Evolutionary conservation across 2,113 vertebrate genomes (phyloP).

Genomic region (Myotis yumanensis): DNA sequence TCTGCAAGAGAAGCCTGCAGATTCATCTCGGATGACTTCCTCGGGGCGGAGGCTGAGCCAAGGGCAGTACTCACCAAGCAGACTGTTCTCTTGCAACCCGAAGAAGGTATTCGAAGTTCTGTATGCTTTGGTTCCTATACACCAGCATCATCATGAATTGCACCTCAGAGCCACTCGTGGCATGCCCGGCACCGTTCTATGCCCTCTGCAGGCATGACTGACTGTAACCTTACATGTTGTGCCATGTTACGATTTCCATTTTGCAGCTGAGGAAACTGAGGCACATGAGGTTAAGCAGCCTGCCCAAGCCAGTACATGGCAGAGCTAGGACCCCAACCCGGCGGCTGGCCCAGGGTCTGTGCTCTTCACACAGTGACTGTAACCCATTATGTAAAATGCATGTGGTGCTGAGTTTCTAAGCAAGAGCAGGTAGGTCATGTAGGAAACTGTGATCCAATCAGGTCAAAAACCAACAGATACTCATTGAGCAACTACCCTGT

Average conservation of each 20-base stretch:
- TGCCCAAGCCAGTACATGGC: background rate
- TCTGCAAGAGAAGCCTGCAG: background rate
- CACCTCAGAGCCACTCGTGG: fast-evolving
- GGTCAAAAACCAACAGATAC: background rate
- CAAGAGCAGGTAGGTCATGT: background rate
- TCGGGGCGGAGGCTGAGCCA: background rate
- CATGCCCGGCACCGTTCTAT: fast-evolving
- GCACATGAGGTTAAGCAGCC: background rate
- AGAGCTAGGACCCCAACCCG: background rate
- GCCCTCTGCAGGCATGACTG: background rate
- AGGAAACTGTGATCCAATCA: background rate
- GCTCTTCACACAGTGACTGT: background rate
- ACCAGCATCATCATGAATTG: fast-evolving
- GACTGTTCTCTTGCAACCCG: background rate
- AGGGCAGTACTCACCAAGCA: background rate
- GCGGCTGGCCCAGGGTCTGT: background rate
- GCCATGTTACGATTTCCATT: background rate
- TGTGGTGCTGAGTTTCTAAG: background rate
- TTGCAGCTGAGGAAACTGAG: slow-evolving; percentile 3
- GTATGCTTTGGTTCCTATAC: background rate
- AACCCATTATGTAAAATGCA: background rate
- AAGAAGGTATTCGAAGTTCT: background rate
- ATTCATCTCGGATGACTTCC: background rate
- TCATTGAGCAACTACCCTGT: background rate
- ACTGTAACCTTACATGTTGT: fast-evolving